Evolutionary conservation across 92 coral and sea anemone species (phyloP).

Genomic region (Desmophyllum pertusum): DNA sequence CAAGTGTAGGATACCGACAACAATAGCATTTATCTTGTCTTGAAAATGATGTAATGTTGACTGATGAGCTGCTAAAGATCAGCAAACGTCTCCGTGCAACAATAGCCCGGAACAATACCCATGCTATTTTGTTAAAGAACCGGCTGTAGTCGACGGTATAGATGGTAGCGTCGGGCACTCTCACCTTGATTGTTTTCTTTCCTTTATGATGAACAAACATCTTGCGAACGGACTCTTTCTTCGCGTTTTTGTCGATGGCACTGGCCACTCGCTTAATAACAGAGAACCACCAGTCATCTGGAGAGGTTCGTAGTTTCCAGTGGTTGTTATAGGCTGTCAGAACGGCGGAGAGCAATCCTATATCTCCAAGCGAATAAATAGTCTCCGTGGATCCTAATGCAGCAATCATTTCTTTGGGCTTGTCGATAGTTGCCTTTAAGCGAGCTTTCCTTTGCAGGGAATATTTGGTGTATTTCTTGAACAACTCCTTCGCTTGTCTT

Average conservation of each 20-base stretch:
- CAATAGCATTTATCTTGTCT: too few species aligned
- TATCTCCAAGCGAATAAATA: neutral
- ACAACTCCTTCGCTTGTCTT: constrained; percentile 1
- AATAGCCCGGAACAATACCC: too few species aligned
- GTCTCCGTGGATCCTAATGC: neutral
- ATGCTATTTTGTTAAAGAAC: constrained; percentile 68
- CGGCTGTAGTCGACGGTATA: constrained; percentile 64
- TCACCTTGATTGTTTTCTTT: constrained; percentile 51
- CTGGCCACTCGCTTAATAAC: constrained; percentile 58
- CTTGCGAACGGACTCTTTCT: constrained; percentile 49
- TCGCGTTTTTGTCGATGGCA: constrained; percentile 61
- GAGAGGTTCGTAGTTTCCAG: constrained; percentile 31
- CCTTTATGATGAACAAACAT: constrained; percentile 64
- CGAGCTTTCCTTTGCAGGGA: too few species aligned
- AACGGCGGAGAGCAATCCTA: constrained; percentile 56
- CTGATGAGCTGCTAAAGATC: constrained; percentile 54
- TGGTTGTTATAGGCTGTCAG: constrained; percentile 52
- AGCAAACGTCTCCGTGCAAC: constrained; percentile 65
- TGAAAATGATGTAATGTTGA: too few species aligned
- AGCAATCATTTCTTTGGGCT: neutral
- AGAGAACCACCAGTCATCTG: constrained; percentile 78
- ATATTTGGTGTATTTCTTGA: too few species aligned
- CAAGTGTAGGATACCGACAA: too few species aligned
- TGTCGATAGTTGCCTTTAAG: too few species aligned
- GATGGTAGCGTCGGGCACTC: constrained; percentile 45